phyloP scores from a whole-genome alignment of 2,797 vertebrate species.

The Dendrocincla fuliginosa region DNA sequence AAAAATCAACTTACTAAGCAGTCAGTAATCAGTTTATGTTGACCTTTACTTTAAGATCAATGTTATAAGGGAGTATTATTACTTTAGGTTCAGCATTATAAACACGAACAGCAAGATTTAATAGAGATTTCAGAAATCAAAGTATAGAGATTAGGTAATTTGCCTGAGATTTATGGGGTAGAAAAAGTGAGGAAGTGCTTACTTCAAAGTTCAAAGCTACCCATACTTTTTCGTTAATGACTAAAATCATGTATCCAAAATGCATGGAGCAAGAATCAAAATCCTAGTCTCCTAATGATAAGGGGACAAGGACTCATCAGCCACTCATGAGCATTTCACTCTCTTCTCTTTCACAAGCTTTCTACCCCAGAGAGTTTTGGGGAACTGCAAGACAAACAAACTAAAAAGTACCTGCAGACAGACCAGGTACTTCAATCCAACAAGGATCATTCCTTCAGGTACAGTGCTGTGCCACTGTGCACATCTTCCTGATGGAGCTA shows the following conservation, averaged over 20 bases:
- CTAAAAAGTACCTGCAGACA: not conserved
- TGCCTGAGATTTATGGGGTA: not conserved
- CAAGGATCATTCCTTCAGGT: not conserved
- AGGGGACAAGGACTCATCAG: not conserved
- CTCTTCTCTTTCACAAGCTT: not conserved
- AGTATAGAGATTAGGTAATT: not conserved
- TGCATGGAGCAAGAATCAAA: not conserved
- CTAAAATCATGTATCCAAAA: not conserved
- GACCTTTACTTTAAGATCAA: not conserved
- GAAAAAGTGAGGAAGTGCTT: not conserved
- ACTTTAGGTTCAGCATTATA: not conserved
- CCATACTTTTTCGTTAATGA: not conserved
- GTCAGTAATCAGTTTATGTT: constrained; percentile 10
- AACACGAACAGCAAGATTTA: not conserved
- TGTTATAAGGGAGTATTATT: not conserved
- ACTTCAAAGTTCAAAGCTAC: not conserved
- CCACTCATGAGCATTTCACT: not conserved
- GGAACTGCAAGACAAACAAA: not conserved
- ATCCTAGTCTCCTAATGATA: not conserved
- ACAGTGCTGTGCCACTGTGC: not conserved
- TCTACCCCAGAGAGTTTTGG: not conserved
- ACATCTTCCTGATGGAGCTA: not conserved
- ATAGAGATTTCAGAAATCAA: constrained; percentile 16
- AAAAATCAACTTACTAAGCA: not conserved
- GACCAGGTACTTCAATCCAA: not conserved